Percentiles rank a stretch among this genome's conserved stretches.
Conservation (phyloP, 1,140 invertebrate species). For the Ostrea denselamellosa region DNA sequence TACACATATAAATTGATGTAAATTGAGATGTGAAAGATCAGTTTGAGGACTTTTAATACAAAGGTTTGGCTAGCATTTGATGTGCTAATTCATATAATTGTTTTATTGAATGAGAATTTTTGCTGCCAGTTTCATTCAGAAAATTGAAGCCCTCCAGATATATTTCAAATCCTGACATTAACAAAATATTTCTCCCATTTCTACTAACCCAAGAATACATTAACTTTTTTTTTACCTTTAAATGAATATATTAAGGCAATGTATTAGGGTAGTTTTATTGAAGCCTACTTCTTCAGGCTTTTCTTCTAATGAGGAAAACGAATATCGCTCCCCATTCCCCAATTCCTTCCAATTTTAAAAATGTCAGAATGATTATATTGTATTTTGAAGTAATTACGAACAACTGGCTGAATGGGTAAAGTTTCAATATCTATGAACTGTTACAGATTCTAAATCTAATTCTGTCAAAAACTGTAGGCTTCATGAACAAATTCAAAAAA, state of each 20-base stretch:
- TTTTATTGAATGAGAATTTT: background rate
- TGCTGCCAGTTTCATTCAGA: background rate
- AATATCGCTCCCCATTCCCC: background rate
- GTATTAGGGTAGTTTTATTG: background rate
- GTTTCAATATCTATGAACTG: background rate
- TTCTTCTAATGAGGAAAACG: background rate
- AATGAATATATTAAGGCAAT: background rate
- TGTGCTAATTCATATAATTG: background rate
- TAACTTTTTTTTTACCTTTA: background rate
- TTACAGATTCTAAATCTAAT: background rate
- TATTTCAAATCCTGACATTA: background rate
- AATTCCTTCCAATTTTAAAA: constrained; percentile 6
- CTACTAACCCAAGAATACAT: background rate
- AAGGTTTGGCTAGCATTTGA: background rate
- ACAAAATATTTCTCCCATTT: background rate
- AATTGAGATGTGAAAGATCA: background rate
- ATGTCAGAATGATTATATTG: constrained; percentile 19
- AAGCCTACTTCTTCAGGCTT: background rate
- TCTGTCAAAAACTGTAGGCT: background rate
- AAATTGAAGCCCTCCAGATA: constrained; percentile 3
- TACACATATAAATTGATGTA: background rate
- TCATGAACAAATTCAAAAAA: too few relatives aligned
- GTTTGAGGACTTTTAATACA: background rate
- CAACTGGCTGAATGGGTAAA: background rate
- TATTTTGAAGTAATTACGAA: background rate